Evolutionary conservation across 2,797 vertebrate genomes (phyloP), one percentile per base, ranked within the genome.

Genomic region (Enoplosus armatus): DNA sequence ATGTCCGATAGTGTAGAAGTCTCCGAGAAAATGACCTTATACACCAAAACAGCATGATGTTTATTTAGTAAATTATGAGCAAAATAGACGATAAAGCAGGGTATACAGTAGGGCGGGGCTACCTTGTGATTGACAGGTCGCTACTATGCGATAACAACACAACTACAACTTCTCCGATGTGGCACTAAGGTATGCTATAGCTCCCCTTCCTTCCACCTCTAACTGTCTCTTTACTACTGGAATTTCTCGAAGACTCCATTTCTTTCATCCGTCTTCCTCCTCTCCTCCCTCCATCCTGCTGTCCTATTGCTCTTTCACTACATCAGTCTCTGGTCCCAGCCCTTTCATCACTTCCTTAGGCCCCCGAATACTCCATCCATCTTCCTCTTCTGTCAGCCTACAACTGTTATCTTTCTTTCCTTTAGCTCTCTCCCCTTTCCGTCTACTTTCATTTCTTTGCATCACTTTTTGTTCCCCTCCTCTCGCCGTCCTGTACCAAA

Each of bases 361-460:
- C 29, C 37, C 37, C 5, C 0, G 6, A 33, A 26, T 4, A 3
- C 29, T 73, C 61, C 61, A 63, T 60, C 53, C 35, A 51, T 63
- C 51, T n/a, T 9, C 35, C 9, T 37, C 35, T 20, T 45, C 55
- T 14, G 31, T 22, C 63, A 35, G 5, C 22, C 22, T 22, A 55
- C 16, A 56, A 59, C 64, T 45, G 53, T n/a, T 39, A 37, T 29
- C 31, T 33, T 20, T 26, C 8, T 11, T 31, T 66, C 20, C 45
- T 24, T 72, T 5, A 48, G 48, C 26, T 45, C 15, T 41, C 29
- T 18, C 4, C 9, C 12, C 18, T 22, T 64, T 22, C n/a, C 8
- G 0, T 41, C 31, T 70, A 10, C 55, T 79, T 72, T 77, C 59
- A 77, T 61, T 18, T 72, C 22, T 76, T 66, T 71, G 60, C 78